phyloP scores from a whole-genome alignment of 1,140 invertebrate genomes.

The Drosophila sechellia region DNA sequence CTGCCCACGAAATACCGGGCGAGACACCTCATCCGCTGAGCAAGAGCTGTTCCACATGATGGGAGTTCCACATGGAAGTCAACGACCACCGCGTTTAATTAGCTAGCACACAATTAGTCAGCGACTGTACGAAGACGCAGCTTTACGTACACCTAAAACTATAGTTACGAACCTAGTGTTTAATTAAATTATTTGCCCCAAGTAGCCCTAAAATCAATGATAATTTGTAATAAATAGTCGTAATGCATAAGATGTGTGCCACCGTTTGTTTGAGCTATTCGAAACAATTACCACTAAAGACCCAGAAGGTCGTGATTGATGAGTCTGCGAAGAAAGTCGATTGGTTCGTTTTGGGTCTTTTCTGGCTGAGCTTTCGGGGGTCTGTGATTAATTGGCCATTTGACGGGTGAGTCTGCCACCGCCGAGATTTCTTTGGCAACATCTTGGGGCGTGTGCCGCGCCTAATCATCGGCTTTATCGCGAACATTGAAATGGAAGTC shows the following conservation, averaged over 20 bases:
- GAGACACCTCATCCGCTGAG: constrained; percentile 61
- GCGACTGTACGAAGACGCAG: constrained; percentile 69
- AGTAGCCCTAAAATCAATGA: constrained; percentile 51
- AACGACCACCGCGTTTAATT: constrained; percentile 59
- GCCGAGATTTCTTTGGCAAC: constrained; percentile 52
- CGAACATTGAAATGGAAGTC: constrained; percentile 74
- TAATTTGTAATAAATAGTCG: constrained; percentile 53
- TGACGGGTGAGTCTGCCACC: constrained; percentile 67
- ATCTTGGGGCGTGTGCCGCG: constrained; percentile 64
- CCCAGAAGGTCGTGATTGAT: constrained; percentile 49
- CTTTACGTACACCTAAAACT: constrained; percentile 65
- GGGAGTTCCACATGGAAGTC: constrained; percentile 13
- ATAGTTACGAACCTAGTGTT: constrained; percentile 51
- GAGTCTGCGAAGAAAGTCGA: constrained; percentile 60
- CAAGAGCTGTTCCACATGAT: constrained; percentile 9
- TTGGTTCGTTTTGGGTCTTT: background rate
- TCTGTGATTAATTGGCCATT: constrained; percentile 73
- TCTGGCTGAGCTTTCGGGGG: constrained; percentile 18
- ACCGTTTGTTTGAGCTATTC: constrained; percentile 38
- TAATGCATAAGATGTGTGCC: constrained; percentile 11
- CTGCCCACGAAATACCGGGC: constrained; percentile 74
- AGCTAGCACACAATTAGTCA: constrained; percentile 69
- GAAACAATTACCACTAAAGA: constrained; percentile 54
- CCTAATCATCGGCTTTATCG: constrained; percentile 77
- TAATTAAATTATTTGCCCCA: constrained; percentile 69